Percentiles rank a stretch among this genome's conserved stretches.
These are phyloP conservation scores for Alentia gelatinosa DNA, from an alignment of 2,888 invertebrate genomes.

Conservation along the genomic window DNA sequence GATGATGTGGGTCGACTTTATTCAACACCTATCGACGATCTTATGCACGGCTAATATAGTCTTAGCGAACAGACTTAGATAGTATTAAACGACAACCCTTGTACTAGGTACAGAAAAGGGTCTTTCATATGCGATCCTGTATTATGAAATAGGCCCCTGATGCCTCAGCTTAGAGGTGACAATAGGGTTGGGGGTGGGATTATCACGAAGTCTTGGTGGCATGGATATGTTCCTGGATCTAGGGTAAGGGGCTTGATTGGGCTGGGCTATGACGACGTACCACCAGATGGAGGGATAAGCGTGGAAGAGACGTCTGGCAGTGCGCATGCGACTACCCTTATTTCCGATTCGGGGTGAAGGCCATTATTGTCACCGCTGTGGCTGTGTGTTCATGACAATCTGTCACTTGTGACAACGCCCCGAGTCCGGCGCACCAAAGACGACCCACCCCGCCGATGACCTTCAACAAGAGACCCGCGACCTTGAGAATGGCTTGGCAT, in stretches of 20 bases:
- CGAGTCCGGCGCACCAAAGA: neutral
- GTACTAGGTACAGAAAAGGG: no score
- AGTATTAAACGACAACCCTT: no score
- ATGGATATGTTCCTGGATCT: neutral
- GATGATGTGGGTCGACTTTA: no score
- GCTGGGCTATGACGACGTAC: neutral
- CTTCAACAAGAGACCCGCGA: constrained; percentile 30
- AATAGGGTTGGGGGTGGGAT: neutral
- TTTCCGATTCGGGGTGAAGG: constrained; percentile 12
- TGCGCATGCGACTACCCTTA: constrained; percentile 26
- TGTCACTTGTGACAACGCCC: neutral
- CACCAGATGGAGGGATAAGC: neutral
- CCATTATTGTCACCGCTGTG: constrained; percentile 5
- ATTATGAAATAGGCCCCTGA: no score
- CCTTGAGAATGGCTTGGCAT: constrained; percentile 25
- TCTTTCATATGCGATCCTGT: no score
- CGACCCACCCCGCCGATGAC: neutral
- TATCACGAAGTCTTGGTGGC: no score
- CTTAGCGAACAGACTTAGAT: no score
- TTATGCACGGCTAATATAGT: no score
- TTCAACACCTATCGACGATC: no score
- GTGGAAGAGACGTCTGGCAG: neutral
- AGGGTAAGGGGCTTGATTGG: neutral
- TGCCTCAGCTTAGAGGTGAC: neutral
- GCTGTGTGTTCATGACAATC: constrained; percentile 28